Evolutionary conservation across 2,888 invertebrate genomes (phyloP).

Genomic region (Schrankia costaestrigalis): DNA sequence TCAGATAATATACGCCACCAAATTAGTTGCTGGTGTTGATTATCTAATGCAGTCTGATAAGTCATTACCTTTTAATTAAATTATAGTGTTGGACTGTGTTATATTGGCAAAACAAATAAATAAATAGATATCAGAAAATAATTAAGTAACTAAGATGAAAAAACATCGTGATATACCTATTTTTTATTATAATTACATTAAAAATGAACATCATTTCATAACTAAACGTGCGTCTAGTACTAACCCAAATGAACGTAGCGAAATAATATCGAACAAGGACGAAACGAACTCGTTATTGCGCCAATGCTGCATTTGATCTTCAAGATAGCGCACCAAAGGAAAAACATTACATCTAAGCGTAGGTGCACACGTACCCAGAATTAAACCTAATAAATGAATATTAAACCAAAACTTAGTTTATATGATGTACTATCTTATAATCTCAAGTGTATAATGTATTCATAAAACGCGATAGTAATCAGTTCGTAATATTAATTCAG

Average conservation of each 20-base stretch:
- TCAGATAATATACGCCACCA: not conserved
- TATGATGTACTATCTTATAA: conserved; percentile 17
- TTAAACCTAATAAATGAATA: conserved; percentile 33
- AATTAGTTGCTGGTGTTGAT: conserved; percentile 6
- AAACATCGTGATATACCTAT: not conserved
- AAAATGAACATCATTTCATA: conserved; percentile 17
- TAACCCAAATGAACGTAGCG: conserved; percentile 20
- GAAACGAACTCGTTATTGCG: conserved; percentile 20
- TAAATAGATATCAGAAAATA: no score
- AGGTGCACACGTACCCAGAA: conserved; percentile 30
- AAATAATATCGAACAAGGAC: conserved; percentile 30
- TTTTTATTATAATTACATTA: no score
- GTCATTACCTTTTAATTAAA: conserved; percentile 1
- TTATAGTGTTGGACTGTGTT: no score
- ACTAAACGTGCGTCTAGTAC: conserved; percentile 14
- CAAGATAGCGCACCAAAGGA: conserved; percentile 34
- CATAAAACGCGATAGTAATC: conserved; percentile 24
- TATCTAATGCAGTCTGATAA: conserved; percentile 2
- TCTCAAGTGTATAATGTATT: conserved; percentile 30
- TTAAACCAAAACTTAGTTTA: conserved; percentile 28
- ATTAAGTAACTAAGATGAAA: no score
- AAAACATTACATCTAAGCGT: conserved; percentile 31
- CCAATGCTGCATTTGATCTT: conserved; percentile 32
- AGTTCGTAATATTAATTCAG: conserved; percentile 31
- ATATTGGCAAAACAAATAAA: no score